These are phyloP conservation scores for Nasonia giraulti DNA, from an alignment of 1,140 invertebrate genomes.

Conservation along the genomic window DNA sequence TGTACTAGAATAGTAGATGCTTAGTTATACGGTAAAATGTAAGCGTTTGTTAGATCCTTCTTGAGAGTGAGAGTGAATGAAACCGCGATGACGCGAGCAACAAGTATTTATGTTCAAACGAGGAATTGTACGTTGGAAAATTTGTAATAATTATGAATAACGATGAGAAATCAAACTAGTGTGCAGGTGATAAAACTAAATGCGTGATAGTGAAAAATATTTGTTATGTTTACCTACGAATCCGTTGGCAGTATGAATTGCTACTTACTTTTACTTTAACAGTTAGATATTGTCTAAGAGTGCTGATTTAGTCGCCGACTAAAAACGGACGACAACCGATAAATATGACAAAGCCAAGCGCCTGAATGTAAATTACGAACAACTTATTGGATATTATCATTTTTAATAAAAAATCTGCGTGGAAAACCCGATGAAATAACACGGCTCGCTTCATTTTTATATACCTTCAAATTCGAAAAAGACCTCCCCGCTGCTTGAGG, in stretches of 20 bases:
- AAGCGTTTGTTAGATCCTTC: background rate
- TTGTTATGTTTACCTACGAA: background rate
- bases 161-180: too few species aligned
- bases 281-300: background rate
- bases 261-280: background rate
- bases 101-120: background rate
- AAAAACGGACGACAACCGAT: background rate
- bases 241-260: background rate
- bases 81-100: background rate
- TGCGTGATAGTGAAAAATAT: background rate
- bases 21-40: background rate
- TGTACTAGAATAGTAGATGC: too few species aligned
- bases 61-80: background rate
- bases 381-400: constrained; percentile 15
- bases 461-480: too few species aligned
- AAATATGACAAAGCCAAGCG: background rate
- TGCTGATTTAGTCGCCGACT: background rate
- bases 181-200: background rate
- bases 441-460: background rate
- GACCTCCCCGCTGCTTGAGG: background rate
- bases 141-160: too few species aligned
- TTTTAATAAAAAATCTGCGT: constrained; percentile 33
- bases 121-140: too few species aligned
- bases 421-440: background rate
- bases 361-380: constrained; percentile 18